Evolutionary conservation across 2,888 invertebrate species (phyloP), one percentile per base, ranked within the genome.

Genomic region (Tigriopus californicus): DNA sequence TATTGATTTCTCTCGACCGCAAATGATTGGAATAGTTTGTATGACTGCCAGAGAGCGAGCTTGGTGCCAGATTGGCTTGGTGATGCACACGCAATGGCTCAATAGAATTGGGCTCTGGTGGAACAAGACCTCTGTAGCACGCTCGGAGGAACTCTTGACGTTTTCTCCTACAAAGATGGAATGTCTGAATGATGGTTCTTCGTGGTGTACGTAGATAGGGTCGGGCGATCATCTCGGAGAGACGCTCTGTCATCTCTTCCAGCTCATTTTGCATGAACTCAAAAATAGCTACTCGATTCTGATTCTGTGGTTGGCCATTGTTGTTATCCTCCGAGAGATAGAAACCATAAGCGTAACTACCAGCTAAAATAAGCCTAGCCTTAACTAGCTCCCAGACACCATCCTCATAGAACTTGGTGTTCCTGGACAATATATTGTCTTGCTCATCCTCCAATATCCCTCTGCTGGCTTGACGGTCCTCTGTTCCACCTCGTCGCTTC

Each of bases 241-340:
- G 68, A 63, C 77, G 78, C 67, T 80, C 80, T 1, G 79, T 79
- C 15, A 76, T 76, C 66, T 79, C 79, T 68, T 80, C 80, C 49
- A 80, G 68, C 68, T 81, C 80, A 64, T 79, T 80, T 79, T 80
- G 80, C 78, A 81, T 79, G 65, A 79, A 79, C 68, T 80, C 80
- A 69, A 80, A 80, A 61, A 80, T 80, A 47, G 76, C 76, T 68
- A 78, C 79, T 67, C 79, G 79, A 66, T 79, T 78, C 6, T 79
- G 79, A 66, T 76, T 76, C 33, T 33, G 33, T 33, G 33, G 33
- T 8, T 33, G 33, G 3, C 33, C 33, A 33, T 33, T 33, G 33
- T 33, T 33, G 8, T 33, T 33, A 33, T 33, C 33, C 64, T 79
- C 80, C 67, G 79, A 77, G 54, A 81, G 69, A 67, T 80, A 80